Conservation (phyloP, 1,140 invertebrate species). For the Achatina immaculata region DNA sequence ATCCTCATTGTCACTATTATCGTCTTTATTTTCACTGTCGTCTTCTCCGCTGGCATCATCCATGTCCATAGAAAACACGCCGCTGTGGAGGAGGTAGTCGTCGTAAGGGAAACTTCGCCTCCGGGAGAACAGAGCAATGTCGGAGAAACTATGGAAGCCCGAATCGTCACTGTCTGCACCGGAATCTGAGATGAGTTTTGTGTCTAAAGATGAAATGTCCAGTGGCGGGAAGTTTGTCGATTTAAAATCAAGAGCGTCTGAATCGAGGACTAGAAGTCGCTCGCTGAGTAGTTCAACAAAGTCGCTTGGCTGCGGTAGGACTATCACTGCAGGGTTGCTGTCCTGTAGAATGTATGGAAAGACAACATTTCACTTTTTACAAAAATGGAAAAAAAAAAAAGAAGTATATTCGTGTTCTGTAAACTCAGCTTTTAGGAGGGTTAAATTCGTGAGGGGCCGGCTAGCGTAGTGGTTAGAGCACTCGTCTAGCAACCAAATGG, state of each 20-base stretch:
- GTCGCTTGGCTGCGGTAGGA: constrained; percentile 41
- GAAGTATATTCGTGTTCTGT: no score
- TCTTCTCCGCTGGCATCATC: background rate
- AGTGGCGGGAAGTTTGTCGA: constrained; percentile 19
- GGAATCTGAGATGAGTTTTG: constrained; percentile 22
- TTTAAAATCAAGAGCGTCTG: constrained; percentile 28
- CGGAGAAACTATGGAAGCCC: constrained; percentile 31
- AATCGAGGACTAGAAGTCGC: constrained; percentile 32
- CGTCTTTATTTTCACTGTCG: background rate
- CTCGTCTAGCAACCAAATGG: no score
- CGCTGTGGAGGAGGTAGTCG: background rate
- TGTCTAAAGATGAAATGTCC: constrained; percentile 27
- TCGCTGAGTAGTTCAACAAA: constrained; percentile 43
- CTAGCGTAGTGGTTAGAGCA: no score
- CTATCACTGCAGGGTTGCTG: constrained; percentile 39
- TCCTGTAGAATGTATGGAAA: constrained; percentile 11
- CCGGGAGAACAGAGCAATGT: background rate
- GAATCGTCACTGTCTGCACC: constrained; percentile 40
- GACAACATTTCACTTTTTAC: background rate
- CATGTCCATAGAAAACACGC: constrained; percentile 1
- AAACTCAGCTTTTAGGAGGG: no score
- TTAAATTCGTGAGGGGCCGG: no score
- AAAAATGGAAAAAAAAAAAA: no score
- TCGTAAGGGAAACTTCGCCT: constrained; percentile 2
- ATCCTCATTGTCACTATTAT: background rate